phyloP scores from a whole-genome alignment of 1,140 invertebrate species.

The Rhizoglyphus robini region DNA sequence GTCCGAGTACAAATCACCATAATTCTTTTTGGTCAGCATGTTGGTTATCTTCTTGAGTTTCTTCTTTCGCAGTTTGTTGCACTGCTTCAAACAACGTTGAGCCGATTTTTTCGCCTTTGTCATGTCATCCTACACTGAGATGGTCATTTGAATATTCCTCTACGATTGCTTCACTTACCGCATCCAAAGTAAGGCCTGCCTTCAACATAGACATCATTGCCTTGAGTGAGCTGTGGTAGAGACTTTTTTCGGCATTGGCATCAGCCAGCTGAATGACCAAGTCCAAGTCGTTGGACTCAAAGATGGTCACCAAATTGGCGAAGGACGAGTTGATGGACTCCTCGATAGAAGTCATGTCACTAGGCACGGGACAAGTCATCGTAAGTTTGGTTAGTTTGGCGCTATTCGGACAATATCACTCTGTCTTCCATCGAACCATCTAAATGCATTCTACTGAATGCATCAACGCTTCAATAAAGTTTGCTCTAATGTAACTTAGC shows the following conservation, averaged over 20 bases:
- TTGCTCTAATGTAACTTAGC: too few relatives aligned
- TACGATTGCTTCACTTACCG: not conserved
- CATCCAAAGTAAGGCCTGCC: constrained; percentile 4
- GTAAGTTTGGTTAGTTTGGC: not conserved
- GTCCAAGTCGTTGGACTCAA: constrained; percentile 12
- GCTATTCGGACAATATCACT: not conserved
- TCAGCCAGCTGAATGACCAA: not conserved
- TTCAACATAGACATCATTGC: constrained; percentile 1
- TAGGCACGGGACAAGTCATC: not conserved
- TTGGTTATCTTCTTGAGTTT: not conserved
- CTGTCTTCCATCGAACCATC: not conserved
- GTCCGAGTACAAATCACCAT: constrained; percentile 9
- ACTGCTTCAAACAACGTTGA: not conserved
- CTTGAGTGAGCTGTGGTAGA: constrained; percentile 7
- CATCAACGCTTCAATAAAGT: too few relatives aligned
- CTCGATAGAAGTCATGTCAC: constrained; percentile 10
- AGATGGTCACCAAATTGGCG: not conserved
- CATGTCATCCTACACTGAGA: constrained; percentile 15
- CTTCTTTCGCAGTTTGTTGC: constrained; percentile 9
- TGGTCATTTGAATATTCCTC: too few relatives aligned
- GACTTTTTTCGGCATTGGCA: not conserved
- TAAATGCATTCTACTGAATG: too few relatives aligned
- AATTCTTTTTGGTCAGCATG: constrained; percentile 1
- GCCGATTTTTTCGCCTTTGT: constrained; percentile 2
- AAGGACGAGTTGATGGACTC: constrained; percentile 12